These are phyloP conservation scores for Ibidorhyncha struthersii DNA, from an alignment of 2,113 vertebrate genomes.

Conservation along the genomic window DNA sequence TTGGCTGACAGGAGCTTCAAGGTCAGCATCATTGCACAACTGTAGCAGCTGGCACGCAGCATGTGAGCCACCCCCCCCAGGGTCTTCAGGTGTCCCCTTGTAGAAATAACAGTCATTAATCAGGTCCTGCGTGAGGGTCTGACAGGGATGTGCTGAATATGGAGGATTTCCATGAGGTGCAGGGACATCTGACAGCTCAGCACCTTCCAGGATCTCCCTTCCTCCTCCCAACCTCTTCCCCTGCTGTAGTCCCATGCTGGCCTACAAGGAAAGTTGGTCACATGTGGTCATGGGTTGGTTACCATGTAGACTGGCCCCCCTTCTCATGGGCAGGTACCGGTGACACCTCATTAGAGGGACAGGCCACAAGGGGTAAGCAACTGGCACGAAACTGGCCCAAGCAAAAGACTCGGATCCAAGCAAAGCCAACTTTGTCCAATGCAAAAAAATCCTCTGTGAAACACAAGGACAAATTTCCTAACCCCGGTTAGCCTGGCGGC, in stretches of 20 bases:
- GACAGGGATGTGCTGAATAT: too few species aligned
- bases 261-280: not conserved
- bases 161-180: not conserved
- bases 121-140: not conserved
- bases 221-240: not conserved
- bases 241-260: not conserved
- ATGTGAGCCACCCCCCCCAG: too few species aligned
- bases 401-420: not conserved
- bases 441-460: not conserved
- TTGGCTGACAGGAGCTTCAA: not conserved
- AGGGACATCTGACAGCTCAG: not conserved
- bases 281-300: not conserved
- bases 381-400: not conserved
- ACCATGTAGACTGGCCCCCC: too few species aligned
- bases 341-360: not conserved
- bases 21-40: not conserved
- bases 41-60: not conserved
- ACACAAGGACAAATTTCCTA: not conserved
- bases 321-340: not conserved
- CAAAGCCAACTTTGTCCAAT: not conserved
- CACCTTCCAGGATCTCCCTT: not conserved
- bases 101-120: not conserved
- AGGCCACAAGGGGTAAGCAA: not conserved
- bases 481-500: rapidly evolving
- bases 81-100: not conserved